Evolutionary conservation across 2,797 vertebrate genomes (phyloP).

Genomic region (Phrynocephalus vlangalii): DNA sequence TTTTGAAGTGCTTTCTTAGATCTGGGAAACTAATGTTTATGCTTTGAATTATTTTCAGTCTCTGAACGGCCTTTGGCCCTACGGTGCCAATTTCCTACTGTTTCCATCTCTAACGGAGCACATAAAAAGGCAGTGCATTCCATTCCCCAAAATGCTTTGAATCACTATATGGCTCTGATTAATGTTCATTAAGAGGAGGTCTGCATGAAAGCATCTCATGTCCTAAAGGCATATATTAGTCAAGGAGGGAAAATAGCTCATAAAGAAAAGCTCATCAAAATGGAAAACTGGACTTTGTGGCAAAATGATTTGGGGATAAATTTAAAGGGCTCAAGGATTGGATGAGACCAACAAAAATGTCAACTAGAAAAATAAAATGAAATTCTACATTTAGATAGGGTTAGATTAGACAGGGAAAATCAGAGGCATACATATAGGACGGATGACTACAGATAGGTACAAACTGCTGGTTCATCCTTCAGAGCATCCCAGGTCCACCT

Average conservation of each 20-base stretch:
- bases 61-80: background rate
- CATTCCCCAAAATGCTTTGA: background rate
- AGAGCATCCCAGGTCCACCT: too few species aligned
- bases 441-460: too few species aligned
- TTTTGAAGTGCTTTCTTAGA: background rate
- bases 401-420: too few species aligned
- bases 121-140: background rate
- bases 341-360: too few species aligned
- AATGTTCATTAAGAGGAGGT: conserved; percentile 8
- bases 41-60: background rate
- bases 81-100: background rate
- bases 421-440: too few species aligned
- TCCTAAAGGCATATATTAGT: background rate
- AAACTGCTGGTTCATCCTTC: too few species aligned
- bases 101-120: background rate
- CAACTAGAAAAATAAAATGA: too few species aligned
- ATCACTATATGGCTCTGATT: background rate
- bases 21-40: background rate
- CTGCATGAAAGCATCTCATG: conserved; percentile 1
- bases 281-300: background rate
- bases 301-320: background rate
- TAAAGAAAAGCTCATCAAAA: background rate
- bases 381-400: too few species aligned
- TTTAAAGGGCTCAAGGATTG: background rate
- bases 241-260: conserved; percentile 16